Base-by-base conservation (phyloP, 2,113 vertebrate species). In the Amazona guildingii region DNA sequence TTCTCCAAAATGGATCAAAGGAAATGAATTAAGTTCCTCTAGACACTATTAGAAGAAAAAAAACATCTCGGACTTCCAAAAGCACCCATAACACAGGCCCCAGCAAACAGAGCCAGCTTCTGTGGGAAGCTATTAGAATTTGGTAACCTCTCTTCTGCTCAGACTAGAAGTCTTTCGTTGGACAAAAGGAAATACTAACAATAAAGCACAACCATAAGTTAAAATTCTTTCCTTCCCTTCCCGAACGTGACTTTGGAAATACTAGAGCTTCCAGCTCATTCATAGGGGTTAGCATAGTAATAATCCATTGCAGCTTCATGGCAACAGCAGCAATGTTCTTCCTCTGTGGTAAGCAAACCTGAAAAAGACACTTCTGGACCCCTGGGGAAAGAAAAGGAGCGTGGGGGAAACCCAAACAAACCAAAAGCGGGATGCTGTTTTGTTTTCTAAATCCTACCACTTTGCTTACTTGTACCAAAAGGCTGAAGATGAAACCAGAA, bases 231-330 rank as follows among this genome's bases (percentile, higher is more conserved):
- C 41, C 85, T 90, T 62, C 70, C 43, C 85, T 90, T 62, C 70
- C 27, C 29, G 78, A 82, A 93, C 4, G 1, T 51, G 73, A 84
- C 67, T 92, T 90, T 69, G 18, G 68, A 73, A 95, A 87, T 35
- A 51, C 63, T 31, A 68, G 74, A 35, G 39, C 79, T 95, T 92
- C 74, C 55, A 95, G 85, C 55, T 93, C 72, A 41, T 61, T 94
- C 62, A 90, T 2, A 84, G 59, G 78, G 43, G 37, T 57, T 67
- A 63, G 37, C 31, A 79, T 0, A 92, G 61, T 27, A 66, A 94
- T 35, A 66, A 94, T 46, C 44, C 44, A 20, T 5, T 43, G 54
- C 77, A 80, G 37, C 90, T 61, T 92, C 5, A 31, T 59, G 46
- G 84, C 74, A 95, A 67, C 21, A 73, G 49, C 17, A 49, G 19